These are phyloP conservation scores for Dendrocincla fuliginosa DNA, from an alignment of 2,797 vertebrate species.

Conservation along the genomic window DNA sequence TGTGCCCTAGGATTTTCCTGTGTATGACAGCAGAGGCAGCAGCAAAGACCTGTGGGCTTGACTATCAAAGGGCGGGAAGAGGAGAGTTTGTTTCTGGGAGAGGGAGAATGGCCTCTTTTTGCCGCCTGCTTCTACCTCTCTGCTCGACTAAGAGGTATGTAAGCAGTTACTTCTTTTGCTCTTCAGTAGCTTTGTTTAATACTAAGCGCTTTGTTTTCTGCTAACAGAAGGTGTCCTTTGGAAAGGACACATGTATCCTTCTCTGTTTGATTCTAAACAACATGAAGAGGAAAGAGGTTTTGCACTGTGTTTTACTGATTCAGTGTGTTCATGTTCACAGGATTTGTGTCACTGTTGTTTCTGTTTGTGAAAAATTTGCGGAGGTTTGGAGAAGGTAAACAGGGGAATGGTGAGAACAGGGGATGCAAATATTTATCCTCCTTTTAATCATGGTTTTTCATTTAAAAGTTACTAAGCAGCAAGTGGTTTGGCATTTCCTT, in stretches of 20 bases:
- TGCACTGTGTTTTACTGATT: neutral
- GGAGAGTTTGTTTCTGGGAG: neutral
- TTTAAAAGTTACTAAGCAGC: neutral
- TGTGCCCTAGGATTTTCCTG: neutral
- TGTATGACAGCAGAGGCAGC: neutral
- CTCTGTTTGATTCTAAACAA: constrained; percentile 25
- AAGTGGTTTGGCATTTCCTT: neutral
- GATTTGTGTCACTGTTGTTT: neutral
- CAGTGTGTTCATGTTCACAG: neutral
- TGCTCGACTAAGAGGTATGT: neutral
- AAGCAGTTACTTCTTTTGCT: neutral
- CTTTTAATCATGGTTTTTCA: neutral
- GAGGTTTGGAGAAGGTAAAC: neutral
- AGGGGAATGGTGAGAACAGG: neutral
- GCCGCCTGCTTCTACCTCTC: neutral
- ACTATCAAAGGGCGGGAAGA: neutral
- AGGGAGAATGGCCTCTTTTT: neutral
- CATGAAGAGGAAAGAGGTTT: neutral
- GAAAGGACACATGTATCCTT: neutral
- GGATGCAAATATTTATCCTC: neutral
- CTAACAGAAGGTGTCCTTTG: constrained; percentile 24
- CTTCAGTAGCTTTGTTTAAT: neutral
- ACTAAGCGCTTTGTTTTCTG: constrained; percentile 11
- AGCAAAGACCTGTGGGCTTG: neutral
- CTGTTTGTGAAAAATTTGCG: neutral